Evolutionary conservation across 2,888 invertebrate species (phyloP), one percentile per base, ranked within the genome.

Genomic region (Gortyna flavago): DNA sequence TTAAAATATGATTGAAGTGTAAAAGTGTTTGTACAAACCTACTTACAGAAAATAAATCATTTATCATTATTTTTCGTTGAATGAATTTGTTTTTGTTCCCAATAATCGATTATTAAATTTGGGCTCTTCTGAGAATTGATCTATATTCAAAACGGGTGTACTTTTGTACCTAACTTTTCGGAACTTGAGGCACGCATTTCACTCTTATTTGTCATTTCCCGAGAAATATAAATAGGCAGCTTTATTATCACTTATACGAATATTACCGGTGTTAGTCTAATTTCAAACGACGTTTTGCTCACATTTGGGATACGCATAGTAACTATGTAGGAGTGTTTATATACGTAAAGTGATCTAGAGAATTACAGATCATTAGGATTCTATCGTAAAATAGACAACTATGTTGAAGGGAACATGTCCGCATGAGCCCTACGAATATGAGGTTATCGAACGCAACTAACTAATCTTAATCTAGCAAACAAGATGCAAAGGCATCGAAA

Each of bases 401-500:
- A 71, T 18, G 6, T n/a, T 54, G 29, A 48, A 29, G 11, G 8
- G 11, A 57, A 41, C 13, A 41, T 35, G 21, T 61, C 21, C n/a
- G 16, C 44, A 41, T 41, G 11, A 41, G 61, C n/a, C 44, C 25
- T 70, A 81, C 77, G 81, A 83, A 54, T 35, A 29, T 70, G n/a
- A 80, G 87, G 87, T 88, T 87, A 84, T 86, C 83, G 82, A 80
- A 88, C 79, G 87, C 85, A 85, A 83, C 76, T 57, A 86, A 86
- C 84, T 89, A 88, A 88, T 86, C 79, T 87, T 89, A 88, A 90
- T 86, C 83, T 76, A 85, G 83, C 87, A 89, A 88, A 88, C 86
- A 89, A 89, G 87, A 90, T 88, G 91, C 91, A 91, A 89, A 90
- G 88, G 90, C 88, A 89, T 83, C 82, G 81, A 83, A 86, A 88